Evolutionary conservation across 1,140 invertebrate species (phyloP).

Genomic region (Riptortus pedestris): DNA sequence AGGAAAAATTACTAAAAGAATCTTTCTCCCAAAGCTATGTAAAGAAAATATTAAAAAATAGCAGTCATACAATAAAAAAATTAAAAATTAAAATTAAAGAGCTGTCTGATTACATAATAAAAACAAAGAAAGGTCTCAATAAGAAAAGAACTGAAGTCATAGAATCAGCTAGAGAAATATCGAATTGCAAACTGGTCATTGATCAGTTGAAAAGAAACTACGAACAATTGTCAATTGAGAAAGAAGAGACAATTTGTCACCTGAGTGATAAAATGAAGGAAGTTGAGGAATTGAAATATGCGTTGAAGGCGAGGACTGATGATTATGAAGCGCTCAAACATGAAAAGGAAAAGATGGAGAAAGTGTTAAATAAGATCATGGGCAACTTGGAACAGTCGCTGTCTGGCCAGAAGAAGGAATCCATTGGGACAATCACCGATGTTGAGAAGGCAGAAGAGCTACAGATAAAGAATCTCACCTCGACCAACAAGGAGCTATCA

Average conservation of each 20-base stretch:
- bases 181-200: background rate
- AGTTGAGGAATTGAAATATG: background rate
- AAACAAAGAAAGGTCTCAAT: background rate
- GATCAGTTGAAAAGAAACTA: background rate
- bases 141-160: background rate
- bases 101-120: background rate
- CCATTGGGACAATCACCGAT: background rate
- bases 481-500: background rate
- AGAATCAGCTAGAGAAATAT: background rate
- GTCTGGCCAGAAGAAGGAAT: background rate
- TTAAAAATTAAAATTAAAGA: background rate
- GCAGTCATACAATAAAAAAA: background rate
- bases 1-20: background rate
- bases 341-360: background rate
- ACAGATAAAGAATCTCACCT: background rate
- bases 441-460: background rate
- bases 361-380: background rate
- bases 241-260: background rate
- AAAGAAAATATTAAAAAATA: background rate
- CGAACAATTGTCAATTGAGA: background rate
- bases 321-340: background rate
- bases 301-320: background rate
- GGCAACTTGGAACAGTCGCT: background rate
- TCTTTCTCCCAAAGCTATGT: background rate
- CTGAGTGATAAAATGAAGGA: background rate